These are phyloP conservation scores for Silurus aristotelis DNA, from an alignment of 2,797 vertebrate species.

Conservation along the genomic window DNA sequence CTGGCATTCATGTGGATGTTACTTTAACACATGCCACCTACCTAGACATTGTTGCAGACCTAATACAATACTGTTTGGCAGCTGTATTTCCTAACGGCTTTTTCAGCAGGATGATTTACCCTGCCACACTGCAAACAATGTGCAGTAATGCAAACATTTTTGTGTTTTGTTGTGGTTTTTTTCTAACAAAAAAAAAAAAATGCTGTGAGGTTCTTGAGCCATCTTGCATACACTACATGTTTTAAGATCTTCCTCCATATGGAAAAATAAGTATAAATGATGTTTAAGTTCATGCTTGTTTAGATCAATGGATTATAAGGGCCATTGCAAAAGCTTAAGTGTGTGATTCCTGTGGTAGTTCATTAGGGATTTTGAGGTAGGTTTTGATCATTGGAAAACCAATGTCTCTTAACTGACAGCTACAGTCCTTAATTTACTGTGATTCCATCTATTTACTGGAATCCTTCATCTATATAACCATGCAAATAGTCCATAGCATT, in stretches of 20 bases:
- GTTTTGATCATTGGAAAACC: neutral
- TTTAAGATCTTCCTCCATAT: neutral
- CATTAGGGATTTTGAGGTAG: neutral
- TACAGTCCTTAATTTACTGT: neutral
- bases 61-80: too few relatives aligned
- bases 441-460: neutral
- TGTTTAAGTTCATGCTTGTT: neutral
- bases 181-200: too few relatives aligned
- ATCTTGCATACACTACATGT: neutral
- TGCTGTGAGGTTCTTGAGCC: too few relatives aligned
- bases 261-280: neutral
- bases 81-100: too few relatives aligned
- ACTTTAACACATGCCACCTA: too few relatives aligned
- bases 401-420: neutral
- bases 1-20: too few relatives aligned
- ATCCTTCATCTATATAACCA: neutral
- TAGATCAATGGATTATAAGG: neutral
- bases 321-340: neutral
- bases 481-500: neutral
- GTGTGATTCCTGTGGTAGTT: neutral
- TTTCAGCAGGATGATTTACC: too few relatives aligned
- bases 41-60: too few relatives aligned
- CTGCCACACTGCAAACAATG: too few relatives aligned
- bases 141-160: too few relatives aligned
- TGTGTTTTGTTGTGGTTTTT: too few relatives aligned